Base-by-base conservation (phyloP, 2,113 vertebrate species). In the Coracopsis vasa region DNA sequence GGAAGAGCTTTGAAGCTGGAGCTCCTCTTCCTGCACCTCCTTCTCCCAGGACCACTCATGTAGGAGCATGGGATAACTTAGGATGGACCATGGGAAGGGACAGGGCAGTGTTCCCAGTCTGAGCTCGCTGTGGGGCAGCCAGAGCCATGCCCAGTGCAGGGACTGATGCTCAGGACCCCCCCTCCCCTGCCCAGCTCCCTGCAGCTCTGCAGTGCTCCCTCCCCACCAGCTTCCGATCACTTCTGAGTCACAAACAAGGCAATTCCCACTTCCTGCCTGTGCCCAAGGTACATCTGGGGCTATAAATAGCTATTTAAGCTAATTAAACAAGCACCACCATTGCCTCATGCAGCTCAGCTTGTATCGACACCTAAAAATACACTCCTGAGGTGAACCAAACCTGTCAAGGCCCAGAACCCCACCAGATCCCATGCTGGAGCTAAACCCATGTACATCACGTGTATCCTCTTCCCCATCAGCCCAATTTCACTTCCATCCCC, bases 71-170 rank as follows among this genome's bases (percentile, higher is more conserved):
- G 42, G 48, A 41, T 28, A 37, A 58, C 10, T 31, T 16, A 4
- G 14, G 16, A 58, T 35, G 56, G 56, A 24, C 21, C 33, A 35
- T 27, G 41, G 58, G 60, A 78, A 54, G 47, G 69, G 39, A 44
- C 1, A 0, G 6, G 54, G 48, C 7, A 13, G 25, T 1, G 0
- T 5, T 41, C 11, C 39, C 0, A 3, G 11, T 37, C 31, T n/a
- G 39, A 5, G 24, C 33, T 58, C 15, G 0, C 60, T 9, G 0
- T 10, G 42, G 44, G 44, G 33, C 67, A 50, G 9, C 24, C 6
- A 1, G 29, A 23, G 21, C 29, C 7, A 1, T 19, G 24, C 33
- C 39, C 24, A 79, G 47, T 14, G 54, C 31, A 33, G 37, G 72
- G 42, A 64, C 48, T 16, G 45, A 39, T 19, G 48, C 54, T 53